phyloP scores from a whole-genome alignment of 2,113 vertebrate genomes.

The Mobula birostris region DNA sequence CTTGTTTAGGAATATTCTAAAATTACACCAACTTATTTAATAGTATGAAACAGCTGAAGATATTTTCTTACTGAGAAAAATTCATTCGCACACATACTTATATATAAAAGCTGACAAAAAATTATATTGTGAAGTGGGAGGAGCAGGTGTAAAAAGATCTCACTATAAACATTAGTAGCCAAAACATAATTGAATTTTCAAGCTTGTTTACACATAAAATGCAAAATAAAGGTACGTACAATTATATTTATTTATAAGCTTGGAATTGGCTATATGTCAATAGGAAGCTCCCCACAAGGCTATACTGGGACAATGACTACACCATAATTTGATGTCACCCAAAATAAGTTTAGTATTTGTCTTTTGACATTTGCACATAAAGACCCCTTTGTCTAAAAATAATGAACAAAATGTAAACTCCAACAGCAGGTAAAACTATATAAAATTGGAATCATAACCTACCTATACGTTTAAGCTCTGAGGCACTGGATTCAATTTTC shows the following conservation, averaged over 20 bases:
- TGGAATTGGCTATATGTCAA: neutral
- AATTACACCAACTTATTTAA: neutral
- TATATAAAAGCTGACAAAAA: neutral
- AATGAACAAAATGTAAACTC: no score
- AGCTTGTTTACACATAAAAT: slow-evolving; percentile 20
- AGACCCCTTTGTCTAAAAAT: neutral
- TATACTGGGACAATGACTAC: neutral
- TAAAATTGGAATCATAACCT: no score
- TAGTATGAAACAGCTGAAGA: neutral
- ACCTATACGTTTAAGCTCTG: neutral
- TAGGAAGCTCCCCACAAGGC: neutral
- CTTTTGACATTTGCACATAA: neutral
- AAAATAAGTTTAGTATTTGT: neutral
- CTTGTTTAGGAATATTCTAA: neutral
- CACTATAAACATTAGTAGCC: slow-evolving; percentile 36
- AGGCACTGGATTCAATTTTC: neutral
- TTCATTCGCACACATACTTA: neutral
- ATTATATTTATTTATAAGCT: neutral
- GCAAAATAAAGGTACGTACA: neutral
- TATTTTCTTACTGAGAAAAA: neutral
- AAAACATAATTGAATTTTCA: slow-evolving; percentile 34
- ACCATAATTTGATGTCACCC: neutral
- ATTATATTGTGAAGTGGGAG: neutral
- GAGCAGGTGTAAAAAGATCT: neutral
- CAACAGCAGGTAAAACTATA: no score